Percentiles rank a stretch among this genome's conserved stretches.
phyloP scores from a whole-genome alignment of 1,140 invertebrate species.

The Zaprionus vittiger region DNA sequence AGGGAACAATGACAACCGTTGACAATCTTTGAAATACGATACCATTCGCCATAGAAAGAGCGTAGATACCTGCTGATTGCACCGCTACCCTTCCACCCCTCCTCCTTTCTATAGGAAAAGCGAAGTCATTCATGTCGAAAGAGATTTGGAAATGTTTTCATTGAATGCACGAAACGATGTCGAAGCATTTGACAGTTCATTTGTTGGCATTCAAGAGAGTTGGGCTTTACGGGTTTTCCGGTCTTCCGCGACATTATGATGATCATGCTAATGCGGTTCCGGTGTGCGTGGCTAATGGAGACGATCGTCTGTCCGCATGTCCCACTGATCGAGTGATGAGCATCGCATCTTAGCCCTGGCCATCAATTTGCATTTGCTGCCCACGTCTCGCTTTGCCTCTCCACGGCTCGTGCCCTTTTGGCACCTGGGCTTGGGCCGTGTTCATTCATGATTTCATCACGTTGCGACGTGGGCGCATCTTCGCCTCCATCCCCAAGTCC shows the following conservation, averaged over 20 bases:
- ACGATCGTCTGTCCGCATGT: not conserved
- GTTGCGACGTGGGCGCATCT: constrained; percentile 64
- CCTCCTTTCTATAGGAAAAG: not conserved
- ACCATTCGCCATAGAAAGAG: constrained; percentile 40
- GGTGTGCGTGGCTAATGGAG: constrained; percentile 67
- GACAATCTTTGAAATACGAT: constrained; percentile 74
- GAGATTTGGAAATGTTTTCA: constrained; percentile 64
- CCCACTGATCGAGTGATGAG: constrained; percentile 20
- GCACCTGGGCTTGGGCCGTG: constrained; percentile 60
- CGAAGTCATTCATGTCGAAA: constrained; percentile 49
- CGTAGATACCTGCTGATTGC: constrained; percentile 46
- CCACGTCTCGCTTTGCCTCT: constrained; percentile 39
- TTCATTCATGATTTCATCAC: constrained; percentile 78
- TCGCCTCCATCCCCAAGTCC: constrained; percentile 35
- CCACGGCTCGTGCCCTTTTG: constrained; percentile 72
- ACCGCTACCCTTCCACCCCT: constrained; percentile 38
- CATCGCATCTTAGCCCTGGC: constrained; percentile 62
- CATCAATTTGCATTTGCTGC: constrained; percentile 81
- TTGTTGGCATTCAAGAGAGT: constrained; percentile 67
- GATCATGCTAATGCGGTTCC: constrained; percentile 78
- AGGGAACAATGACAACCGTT: constrained; percentile 65
- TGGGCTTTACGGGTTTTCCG: constrained; percentile 59
- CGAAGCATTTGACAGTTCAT: constrained; percentile 75
- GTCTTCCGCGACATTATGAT: constrained; percentile 40
- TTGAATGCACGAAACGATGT: constrained; percentile 66